Percentiles rank a stretch among this genome's conserved stretches.
phyloP scores from a whole-genome alignment of 2,888 invertebrate species.

The Mythimna lalbum region DNA sequence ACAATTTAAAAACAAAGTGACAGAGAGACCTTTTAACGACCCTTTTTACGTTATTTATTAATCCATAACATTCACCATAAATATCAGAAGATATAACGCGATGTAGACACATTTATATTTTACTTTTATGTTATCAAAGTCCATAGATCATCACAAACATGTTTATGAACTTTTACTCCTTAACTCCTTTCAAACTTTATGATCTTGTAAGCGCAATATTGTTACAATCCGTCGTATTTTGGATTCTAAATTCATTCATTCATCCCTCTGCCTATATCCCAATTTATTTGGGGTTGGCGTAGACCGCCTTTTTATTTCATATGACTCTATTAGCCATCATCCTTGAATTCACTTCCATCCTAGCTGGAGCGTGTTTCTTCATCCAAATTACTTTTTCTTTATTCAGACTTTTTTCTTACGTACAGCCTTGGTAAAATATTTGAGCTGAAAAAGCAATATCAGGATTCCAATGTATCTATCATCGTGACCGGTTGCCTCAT shows the following conservation, averaged over 20 bases:
- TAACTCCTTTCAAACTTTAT: slow-evolving; percentile 38
- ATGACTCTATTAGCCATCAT: background rate
- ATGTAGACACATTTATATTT: slow-evolving; percentile 42
- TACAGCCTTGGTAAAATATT: background rate
- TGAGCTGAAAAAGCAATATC: slow-evolving; percentile 51
- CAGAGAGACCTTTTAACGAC: slow-evolving; percentile 38
- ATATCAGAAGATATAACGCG: slow-evolving; percentile 26
- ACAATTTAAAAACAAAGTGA: slow-evolving; percentile 38
- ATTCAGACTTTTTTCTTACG: background rate
- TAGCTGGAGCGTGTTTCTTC: background rate
- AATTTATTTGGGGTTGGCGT: background rate
- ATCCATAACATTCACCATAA: slow-evolving; percentile 50
- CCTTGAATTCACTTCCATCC: slow-evolving; percentile 12
- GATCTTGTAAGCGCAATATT: slow-evolving; percentile 43
- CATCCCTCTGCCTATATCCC: background rate
- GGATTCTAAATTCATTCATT: slow-evolving; percentile 19
- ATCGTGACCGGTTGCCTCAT: slow-evolving; percentile 65
- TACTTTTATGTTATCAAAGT: slow-evolving; percentile 33
- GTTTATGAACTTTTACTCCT: slow-evolving; percentile 44
- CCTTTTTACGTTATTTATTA: slow-evolving; percentile 50
- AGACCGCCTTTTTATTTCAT: background rate
- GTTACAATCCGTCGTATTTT: slow-evolving; percentile 23
- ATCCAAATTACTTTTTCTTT: background rate
- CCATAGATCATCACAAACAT: slow-evolving; percentile 41
- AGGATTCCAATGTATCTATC: slow-evolving; percentile 63